These are phyloP conservation scores for Caenorhabditis afra DNA, from an alignment of 2,888 invertebrate species.

Conservation along the genomic window DNA sequence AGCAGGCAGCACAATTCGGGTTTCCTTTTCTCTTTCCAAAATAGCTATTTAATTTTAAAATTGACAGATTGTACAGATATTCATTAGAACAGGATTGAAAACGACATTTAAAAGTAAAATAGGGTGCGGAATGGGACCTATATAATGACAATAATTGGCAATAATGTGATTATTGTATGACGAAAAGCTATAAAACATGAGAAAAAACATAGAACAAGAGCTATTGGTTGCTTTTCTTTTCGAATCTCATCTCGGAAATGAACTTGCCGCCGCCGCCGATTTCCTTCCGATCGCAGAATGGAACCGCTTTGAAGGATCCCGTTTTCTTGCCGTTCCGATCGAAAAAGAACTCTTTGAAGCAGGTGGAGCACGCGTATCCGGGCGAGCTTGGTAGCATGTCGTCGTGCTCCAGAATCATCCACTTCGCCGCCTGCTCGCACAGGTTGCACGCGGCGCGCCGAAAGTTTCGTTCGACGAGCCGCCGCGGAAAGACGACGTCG, in stretches of 20 bases:
- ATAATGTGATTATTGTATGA: no score
- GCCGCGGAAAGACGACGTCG: conserved; percentile 36
- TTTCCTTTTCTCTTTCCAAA: no score
- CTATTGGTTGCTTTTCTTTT: background rate
- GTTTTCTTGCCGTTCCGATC: conserved; percentile 39
- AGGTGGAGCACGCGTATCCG: conserved; percentile 45
- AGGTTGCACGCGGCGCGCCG: conserved; percentile 53
- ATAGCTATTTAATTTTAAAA: no score
- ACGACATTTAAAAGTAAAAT: no score
- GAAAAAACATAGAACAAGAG: background rate
- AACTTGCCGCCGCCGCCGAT: conserved; percentile 14
- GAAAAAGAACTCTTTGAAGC: conserved; percentile 50
- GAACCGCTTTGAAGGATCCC: conserved; percentile 44
- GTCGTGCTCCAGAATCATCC: conserved; percentile 34
- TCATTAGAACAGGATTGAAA: no score
- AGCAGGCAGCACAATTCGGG: no score
- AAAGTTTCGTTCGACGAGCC: conserved; percentile 54
- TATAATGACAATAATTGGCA: no score
- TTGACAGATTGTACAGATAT: no score
- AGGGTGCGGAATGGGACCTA: no score
- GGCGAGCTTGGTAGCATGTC: conserved; percentile 35
- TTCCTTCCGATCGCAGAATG: conserved; percentile 59
- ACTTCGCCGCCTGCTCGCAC: conserved; percentile 55
- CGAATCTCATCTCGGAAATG: background rate
- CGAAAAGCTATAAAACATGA: no score